Percentiles rank a stretch among this genome's conserved stretches.
phyloP scores from a whole-genome alignment of 2,113 vertebrate genomes.

The Oreochromis aureus region DNA sequence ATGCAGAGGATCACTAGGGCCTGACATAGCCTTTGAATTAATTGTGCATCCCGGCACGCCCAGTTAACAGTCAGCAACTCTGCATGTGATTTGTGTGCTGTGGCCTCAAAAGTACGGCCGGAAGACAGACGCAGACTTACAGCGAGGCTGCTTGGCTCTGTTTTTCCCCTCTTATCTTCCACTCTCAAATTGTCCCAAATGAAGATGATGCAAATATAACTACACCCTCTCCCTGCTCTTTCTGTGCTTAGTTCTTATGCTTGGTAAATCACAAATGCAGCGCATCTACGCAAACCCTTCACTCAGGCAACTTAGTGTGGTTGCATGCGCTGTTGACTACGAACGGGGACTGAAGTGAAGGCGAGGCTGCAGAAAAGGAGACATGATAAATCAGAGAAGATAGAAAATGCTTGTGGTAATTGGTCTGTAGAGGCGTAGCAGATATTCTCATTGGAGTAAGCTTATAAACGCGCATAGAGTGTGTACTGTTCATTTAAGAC shows the following conservation, averaged over 20 bases:
- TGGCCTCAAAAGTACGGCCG: conserved; percentile 42
- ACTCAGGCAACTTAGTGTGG: not conserved
- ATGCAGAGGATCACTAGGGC: conserved; percentile 50
- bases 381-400: conserved; percentile 30
- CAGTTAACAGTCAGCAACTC: conserved; percentile 72
- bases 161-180: not conserved
- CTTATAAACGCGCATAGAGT: not conserved
- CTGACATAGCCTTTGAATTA: conserved; percentile 67
- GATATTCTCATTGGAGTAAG: not conserved
- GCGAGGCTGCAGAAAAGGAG: not conserved
- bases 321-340: not conserved
- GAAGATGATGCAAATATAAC: conserved; percentile 31
- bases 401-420: not conserved
- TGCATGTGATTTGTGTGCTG: conserved; percentile 67
- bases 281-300: not conserved
- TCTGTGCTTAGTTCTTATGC: not conserved
- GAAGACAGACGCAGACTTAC: conserved; percentile 54
- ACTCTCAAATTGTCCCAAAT: conserved; percentile 37
- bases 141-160: not conserved
- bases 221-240: not conserved
- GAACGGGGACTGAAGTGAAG: not conserved
- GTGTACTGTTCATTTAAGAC: not conserved
- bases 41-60: conserved; percentile 54
- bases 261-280: not conserved
- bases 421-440: not conserved